Conservation (phyloP, 2,888 invertebrate species). For the Alentia gelatinosa region DNA sequence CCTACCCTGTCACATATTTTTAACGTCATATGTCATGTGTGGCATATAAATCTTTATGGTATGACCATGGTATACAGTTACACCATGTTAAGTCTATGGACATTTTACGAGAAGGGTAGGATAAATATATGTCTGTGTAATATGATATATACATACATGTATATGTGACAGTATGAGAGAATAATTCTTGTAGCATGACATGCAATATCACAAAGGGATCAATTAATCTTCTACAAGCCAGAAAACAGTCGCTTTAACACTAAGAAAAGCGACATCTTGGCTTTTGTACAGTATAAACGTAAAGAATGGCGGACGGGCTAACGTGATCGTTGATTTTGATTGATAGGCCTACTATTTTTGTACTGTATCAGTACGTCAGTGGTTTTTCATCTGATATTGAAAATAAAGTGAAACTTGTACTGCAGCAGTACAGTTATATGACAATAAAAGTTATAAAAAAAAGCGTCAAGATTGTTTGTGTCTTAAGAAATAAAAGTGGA, state of each 20-base stretch:
- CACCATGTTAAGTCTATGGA: background rate
- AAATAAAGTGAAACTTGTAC: too few relatives aligned
- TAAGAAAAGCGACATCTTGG: background rate
- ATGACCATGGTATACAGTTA: background rate
- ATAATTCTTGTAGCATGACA: background rate
- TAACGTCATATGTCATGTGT: background rate
- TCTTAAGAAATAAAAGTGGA: too few relatives aligned
- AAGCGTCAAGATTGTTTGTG: too few relatives aligned
- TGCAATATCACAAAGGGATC: background rate
- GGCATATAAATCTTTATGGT: background rate
- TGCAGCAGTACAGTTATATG: too few relatives aligned
- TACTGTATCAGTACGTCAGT: background rate
- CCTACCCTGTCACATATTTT: too few relatives aligned
- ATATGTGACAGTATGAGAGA: background rate
- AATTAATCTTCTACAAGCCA: background rate
- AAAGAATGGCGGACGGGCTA: background rate
- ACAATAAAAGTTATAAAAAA: too few relatives aligned
- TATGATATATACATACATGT: background rate
- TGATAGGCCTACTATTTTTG: background rate
- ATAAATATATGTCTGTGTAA: too few relatives aligned
- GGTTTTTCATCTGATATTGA: background rate
- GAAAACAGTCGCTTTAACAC: background rate
- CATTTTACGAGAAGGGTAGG: background rate
- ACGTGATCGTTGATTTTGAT: background rate
- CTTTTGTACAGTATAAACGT: background rate